Evolutionary conservation across 2,113 vertebrate species (phyloP).

Genomic region (Platycercus adscitus): DNA sequence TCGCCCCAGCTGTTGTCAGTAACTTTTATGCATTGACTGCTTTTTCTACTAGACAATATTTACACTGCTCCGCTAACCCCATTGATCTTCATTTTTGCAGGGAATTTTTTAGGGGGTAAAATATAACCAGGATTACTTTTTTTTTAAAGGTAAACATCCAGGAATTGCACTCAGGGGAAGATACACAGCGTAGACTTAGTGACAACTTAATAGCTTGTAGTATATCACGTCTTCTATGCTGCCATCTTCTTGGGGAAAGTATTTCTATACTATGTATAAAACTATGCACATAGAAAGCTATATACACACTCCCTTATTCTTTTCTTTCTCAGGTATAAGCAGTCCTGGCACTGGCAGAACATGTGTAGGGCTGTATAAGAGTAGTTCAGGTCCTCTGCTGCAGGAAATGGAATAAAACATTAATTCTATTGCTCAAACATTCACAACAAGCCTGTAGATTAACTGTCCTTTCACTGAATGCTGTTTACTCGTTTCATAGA

Average conservation of each 20-base stretch:
- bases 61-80: conserved; percentile 25
- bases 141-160: conserved; percentile 17
- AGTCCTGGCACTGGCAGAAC: background rate
- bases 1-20: conserved; percentile 51
- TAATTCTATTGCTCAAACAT: background rate
- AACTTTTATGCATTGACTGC: conserved; percentile 51
- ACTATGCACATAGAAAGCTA: background rate
- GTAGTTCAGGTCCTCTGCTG: background rate
- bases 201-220: conserved; percentile 62
- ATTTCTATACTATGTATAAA: conserved; percentile 11
- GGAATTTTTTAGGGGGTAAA: conserved; percentile 39
- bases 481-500: conserved; percentile 4
- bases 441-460: conserved; percentile 35
- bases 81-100: conserved; percentile 63
- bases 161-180: conserved; percentile 46
- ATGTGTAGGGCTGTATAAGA: background rate
- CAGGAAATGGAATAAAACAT: conserved; percentile 11
- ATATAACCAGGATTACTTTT: background rate
- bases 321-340: background rate
- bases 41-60: conserved; percentile 47
- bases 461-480: conserved; percentile 30
- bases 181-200: conserved; percentile 30
- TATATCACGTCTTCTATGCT: conserved; percentile 59
- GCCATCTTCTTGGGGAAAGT: conserved; percentile 29
- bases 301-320: background rate